A percentile compares a stretch with the other conserved stretches of the same genome.
These are phyloP conservation scores for Gari tellinella DNA, from an alignment of 2,888 invertebrate species.

Conservation along the genomic window DNA sequence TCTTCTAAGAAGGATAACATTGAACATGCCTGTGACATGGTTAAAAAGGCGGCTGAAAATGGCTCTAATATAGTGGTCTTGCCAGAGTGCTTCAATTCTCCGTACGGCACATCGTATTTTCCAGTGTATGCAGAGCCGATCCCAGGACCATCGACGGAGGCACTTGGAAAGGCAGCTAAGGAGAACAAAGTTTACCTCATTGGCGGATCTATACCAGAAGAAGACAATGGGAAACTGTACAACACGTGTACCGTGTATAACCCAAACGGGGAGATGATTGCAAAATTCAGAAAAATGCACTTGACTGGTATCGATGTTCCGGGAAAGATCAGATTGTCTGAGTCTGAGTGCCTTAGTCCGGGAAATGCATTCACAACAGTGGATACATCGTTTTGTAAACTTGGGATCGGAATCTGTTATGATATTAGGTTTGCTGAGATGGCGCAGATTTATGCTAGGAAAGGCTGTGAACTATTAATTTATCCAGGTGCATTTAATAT, in stretches of 20 bases:
- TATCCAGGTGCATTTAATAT: conserved; percentile 98
- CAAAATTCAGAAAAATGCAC: conserved; percentile 95
- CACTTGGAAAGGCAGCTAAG: conserved; percentile 91
- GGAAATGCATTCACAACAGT: conserved; percentile 91
- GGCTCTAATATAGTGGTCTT: conserved; percentile 89
- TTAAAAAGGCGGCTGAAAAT: conserved; percentile 88
- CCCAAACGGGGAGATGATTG: conserved; percentile 90
- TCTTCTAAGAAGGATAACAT: conserved; percentile 91
- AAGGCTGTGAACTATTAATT: conserved; percentile 91
- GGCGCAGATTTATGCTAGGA: conserved; percentile 85
- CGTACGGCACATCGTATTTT: conserved; percentile 93
- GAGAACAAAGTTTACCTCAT: conserved; percentile 92
- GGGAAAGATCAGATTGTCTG: conserved; percentile 95
- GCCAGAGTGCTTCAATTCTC: conserved; percentile 97
- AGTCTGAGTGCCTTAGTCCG: conserved; percentile 92
- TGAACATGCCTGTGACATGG: conserved; percentile 89
- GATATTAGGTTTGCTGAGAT: conserved; percentile 96
- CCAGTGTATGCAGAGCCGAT: conserved; percentile 93
- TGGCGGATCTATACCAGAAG: conserved; percentile 95
- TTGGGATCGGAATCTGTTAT: conserved; percentile 97
- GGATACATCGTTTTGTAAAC: conserved; percentile 88
- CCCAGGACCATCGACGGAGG: conserved; percentile 90
- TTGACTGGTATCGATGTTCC: conserved; percentile 98
- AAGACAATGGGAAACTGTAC: conserved; percentile 87
- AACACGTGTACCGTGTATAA: conserved; percentile 96